These are phyloP conservation scores for Phrynocephalus versicolor DNA, from an alignment of 2,113 vertebrate genomes.

Conservation along the genomic window DNA sequence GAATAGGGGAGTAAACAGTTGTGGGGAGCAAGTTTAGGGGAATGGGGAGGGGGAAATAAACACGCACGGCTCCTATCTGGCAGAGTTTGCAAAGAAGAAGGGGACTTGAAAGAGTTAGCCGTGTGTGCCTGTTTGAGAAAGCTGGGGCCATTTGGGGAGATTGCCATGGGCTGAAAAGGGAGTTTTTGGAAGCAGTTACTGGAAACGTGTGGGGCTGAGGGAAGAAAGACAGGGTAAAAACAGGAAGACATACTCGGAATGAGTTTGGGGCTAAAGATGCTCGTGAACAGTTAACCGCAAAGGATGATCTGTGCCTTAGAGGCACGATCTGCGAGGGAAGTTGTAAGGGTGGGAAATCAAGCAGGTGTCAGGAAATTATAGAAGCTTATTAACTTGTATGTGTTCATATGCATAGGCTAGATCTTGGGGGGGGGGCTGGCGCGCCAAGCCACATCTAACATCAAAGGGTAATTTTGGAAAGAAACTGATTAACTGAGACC, in stretches of 20 bases:
- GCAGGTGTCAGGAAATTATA: not conserved
- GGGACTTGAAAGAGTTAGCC: slow-evolving; percentile 7
- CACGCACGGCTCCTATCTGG: not conserved
- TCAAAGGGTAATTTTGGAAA: not conserved
- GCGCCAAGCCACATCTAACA: not conserved
- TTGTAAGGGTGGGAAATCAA: not conserved
- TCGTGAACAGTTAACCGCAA: too few species aligned
- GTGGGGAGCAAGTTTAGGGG: not conserved
- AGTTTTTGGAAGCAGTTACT: not conserved
- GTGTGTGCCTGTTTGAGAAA: not conserved
- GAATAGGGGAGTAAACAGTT: not conserved
- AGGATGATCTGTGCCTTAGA: not conserved
- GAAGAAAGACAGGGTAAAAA: not conserved
- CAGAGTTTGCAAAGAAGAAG: slow-evolving; percentile 17
- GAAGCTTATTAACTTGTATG: not conserved
- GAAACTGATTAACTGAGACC: not conserved
- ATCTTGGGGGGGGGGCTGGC: not conserved
- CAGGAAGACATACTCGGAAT: not conserved
- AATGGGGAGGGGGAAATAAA: not conserved
- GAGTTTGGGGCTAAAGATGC: not conserved
- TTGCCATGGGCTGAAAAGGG: not conserved
- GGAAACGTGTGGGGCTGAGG: not conserved
- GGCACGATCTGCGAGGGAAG: not conserved
- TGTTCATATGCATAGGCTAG: not conserved
- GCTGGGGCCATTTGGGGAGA: not conserved